Conservation (phyloP, 1,140 invertebrate genomes). For the Drosophila melanogaster region Release_6_plus_ISO1_MT NC_004354.4:8422501-8423000, state of each 20-base stretch:
- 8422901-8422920: background rate
- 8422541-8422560: background rate
- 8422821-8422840: too few relatives aligned
- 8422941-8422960: too few relatives aligned
- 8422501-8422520: conserved; percentile 11
- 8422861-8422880: background rate
- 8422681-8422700: background rate
- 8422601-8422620: background rate
- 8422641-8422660: conserved; percentile 11
- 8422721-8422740: background rate
- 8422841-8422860: too few relatives aligned
- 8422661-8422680: conserved; percentile 11
- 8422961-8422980: background rate
- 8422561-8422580: background rate
- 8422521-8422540: background rate
- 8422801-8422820: too few relatives aligned
- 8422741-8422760: too few relatives aligned
- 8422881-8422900: too few relatives aligned
- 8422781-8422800: too few relatives aligned
- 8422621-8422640: conserved; percentile 41
- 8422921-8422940: background rate
- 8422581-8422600: background rate
- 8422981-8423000: background rate
- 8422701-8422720: conserved; percentile 13
- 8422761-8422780: too few relatives aligned